Evolutionary conservation across 2,797 vertebrate genomes (phyloP).

Genomic region (Kryptolebias ocellatus): DNA sequence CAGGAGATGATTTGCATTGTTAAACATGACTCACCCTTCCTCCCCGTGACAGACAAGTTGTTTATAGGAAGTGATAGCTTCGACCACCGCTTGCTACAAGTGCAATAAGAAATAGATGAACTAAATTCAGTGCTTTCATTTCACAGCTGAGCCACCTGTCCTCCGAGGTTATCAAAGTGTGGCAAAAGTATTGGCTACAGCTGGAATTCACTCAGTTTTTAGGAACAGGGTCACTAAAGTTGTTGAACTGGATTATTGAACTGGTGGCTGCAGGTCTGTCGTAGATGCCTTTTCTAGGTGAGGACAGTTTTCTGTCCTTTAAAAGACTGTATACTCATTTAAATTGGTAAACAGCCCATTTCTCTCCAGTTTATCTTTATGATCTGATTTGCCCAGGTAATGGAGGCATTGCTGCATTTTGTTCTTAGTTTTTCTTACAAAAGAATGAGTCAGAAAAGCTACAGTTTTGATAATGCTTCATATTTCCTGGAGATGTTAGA

Average conservation of each 20-base stretch:
- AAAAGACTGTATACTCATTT: neutral
- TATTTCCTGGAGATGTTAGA: no score
- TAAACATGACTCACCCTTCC: constrained; percentile 18
- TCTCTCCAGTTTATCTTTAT: no score
- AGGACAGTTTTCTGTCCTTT: neutral
- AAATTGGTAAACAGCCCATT: no score
- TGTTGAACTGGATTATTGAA: constrained; percentile 24
- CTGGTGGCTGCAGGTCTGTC: neutral
- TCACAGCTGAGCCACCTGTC: constrained; percentile 54
- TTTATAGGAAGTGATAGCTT: constrained; percentile 41
- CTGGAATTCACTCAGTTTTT: constrained; percentile 43
- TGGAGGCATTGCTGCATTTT: neutral
- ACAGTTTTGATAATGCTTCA: no score
- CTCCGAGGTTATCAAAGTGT: constrained; percentile 38
- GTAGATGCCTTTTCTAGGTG: neutral
- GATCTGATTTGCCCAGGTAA: no score
- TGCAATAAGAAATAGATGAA: constrained; percentile 43
- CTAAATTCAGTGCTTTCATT: constrained; percentile 37
- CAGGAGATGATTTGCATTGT: constrained; percentile 6
- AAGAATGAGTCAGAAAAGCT: no score
- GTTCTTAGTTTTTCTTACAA: neutral
- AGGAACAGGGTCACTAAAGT: constrained; percentile 15
- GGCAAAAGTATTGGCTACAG: constrained; percentile 45
- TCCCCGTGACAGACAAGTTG: constrained; percentile 15
- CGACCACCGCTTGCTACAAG: constrained; percentile 15